Evolutionary conservation across 2,888 invertebrate species (phyloP).

Genomic region (Darwinula stevensoni): DNA sequence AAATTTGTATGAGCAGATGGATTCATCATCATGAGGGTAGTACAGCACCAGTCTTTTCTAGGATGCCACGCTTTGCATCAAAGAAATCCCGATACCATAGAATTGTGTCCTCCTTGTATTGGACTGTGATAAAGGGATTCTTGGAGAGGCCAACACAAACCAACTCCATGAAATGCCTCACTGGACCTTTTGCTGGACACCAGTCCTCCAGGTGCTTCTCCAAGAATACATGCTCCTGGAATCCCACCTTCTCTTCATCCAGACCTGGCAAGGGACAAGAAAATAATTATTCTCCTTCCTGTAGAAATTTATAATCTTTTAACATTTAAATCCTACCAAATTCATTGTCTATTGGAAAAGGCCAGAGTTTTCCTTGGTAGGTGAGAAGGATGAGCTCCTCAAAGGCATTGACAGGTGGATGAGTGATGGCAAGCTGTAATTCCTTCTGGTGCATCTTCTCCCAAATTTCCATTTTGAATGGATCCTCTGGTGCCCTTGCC

Average conservation of each 20-base stretch:
- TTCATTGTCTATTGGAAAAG: conserved; percentile 91
- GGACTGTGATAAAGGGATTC: conserved; percentile 61
- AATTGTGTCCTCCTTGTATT: conserved; percentile 64
- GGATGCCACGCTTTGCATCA: conserved; percentile 17
- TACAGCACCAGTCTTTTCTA: conserved; percentile 7
- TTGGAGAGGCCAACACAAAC: conserved; percentile 76
- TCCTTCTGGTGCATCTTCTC: too few species aligned
- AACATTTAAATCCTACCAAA: conserved; percentile 30
- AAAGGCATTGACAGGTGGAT: conserved; percentile 58
- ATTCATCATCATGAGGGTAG: too few species aligned
- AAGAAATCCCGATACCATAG: conserved; percentile 78
- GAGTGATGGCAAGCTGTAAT: conserved; percentile 20
- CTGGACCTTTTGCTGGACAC: conserved; percentile 69
- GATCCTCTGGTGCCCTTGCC: too few species aligned
- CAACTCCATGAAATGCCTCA: conserved; percentile 89
- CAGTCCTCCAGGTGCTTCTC: conserved; percentile 54
- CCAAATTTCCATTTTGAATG: too few species aligned
- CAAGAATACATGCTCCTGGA: conserved; percentile 79
- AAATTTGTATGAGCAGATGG: too few species aligned
- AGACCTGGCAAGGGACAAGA: conserved; percentile 14
- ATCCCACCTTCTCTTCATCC: conserved; percentile 27
- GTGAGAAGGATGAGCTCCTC: conserved; percentile 87
- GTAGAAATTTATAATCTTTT: too few species aligned
- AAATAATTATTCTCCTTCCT: too few species aligned
- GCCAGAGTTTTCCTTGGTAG: conserved; percentile 75